phyloP scores from a whole-genome alignment of 2,888 invertebrate species.

The Eledona agricola region DNA sequence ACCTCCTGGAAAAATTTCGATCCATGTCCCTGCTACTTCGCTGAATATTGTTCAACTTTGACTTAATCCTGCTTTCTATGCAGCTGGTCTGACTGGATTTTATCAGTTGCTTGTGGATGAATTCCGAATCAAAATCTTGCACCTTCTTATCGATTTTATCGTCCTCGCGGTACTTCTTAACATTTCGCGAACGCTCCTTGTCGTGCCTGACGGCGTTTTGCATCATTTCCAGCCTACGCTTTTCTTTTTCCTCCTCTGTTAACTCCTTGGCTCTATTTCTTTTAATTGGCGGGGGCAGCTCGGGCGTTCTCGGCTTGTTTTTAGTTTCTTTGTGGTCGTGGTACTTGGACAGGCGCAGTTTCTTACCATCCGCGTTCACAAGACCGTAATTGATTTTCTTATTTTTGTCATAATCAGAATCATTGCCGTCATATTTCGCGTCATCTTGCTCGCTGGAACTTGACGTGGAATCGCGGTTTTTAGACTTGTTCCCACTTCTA shows the following conservation, averaged over 20 bases:
- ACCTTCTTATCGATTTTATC: conserved; percentile 63
- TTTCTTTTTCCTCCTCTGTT: conserved; percentile 74
- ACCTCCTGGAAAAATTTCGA: conserved; percentile 75
- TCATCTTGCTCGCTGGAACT: conserved; percentile 21
- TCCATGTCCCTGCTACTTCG: conserved; percentile 82
- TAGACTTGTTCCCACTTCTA: conserved; percentile 22
- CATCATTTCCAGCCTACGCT: conserved; percentile 81
- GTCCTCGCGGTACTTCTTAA: conserved; percentile 71
- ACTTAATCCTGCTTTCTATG: conserved; percentile 84
- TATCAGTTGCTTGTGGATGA: conserved; percentile 71
- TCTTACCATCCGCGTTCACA: conserved; percentile 59
- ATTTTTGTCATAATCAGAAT: conserved; percentile 41
- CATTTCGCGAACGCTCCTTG: conserved; percentile 70
- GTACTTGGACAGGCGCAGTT: conserved; percentile 49
- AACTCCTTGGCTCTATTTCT: conserved; percentile 59
- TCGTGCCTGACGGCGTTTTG: conserved; percentile 79
- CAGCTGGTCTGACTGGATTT: conserved; percentile 72
- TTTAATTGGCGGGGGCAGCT: conserved; percentile 29
- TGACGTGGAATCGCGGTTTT: conserved; percentile 15
- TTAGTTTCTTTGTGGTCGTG: conserved; percentile 34
- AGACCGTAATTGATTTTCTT: conserved; percentile 57
- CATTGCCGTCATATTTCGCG: conserved; percentile 44
- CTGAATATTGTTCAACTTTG: conserved; percentile 91
- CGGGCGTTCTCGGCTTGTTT: conserved; percentile 25
- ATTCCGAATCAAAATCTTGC: conserved; percentile 65